phyloP scores from a whole-genome alignment of 2,888 invertebrate genomes.

The Abscondita cerata region DNA sequence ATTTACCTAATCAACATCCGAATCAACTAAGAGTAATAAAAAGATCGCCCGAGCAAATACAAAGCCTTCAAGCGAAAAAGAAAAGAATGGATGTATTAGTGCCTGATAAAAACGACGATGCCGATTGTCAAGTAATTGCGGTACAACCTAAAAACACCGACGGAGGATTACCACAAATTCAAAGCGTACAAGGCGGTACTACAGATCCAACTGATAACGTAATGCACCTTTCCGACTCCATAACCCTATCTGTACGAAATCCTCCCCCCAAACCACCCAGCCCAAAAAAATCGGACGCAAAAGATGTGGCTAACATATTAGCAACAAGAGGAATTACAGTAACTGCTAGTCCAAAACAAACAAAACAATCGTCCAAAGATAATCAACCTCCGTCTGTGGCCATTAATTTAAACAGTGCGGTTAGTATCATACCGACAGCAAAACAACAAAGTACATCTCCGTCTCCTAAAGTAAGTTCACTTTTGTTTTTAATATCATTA shows the following conservation, averaged over 20 bases:
- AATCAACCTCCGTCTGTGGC: slow-evolving; percentile 58
- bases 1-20: slow-evolving; percentile 29
- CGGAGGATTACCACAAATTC: slow-evolving; percentile 69
- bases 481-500: not conserved
- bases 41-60: slow-evolving; percentile 54
- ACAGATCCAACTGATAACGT: slow-evolving; percentile 58
- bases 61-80: slow-evolving; percentile 53
- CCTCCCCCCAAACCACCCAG: slow-evolving; percentile 56
- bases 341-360: slow-evolving; percentile 67
- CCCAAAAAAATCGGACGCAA: slow-evolving; percentile 71
- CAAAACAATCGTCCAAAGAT: slow-evolving; percentile 50
- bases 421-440: slow-evolving; percentile 64
- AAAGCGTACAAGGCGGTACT: slow-evolving; percentile 68
- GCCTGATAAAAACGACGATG: slow-evolving; percentile 74
- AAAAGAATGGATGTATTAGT: slow-evolving; percentile 69
- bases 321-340: slow-evolving; percentile 81
- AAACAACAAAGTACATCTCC: slow-evolving; percentile 17
- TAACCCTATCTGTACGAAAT: slow-evolving; percentile 70
- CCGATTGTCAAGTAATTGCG: slow-evolving; percentile 78
- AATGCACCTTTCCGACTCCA: slow-evolving; percentile 75
- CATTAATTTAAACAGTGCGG: slow-evolving; percentile 66
- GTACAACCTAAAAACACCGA: slow-evolving; percentile 77
- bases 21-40: slow-evolving; percentile 46
- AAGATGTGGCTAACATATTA: slow-evolving; percentile 77
- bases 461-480: slow-evolving; percentile 1